Conservation (phyloP, 2,113 vertebrate species). For the Montifringilla adamsi region DNA sequence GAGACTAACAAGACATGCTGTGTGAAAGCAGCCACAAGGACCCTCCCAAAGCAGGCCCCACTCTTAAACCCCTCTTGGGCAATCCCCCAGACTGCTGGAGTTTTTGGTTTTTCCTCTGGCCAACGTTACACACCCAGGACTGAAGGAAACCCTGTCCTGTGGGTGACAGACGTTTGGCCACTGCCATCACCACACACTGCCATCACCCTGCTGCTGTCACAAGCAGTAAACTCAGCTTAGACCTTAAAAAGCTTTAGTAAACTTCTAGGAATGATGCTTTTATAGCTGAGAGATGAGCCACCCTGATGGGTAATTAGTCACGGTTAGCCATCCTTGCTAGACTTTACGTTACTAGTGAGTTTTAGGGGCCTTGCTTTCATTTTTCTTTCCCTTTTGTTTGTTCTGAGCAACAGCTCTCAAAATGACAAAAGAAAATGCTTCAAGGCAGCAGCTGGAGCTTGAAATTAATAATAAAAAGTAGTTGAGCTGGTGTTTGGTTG, state of each 20-base stretch:
- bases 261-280: constrained; percentile 36
- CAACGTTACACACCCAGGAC: fast-evolving
- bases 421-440: constrained; percentile 58
- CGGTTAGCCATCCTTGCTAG: constrained; percentile 15
- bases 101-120: neutral
- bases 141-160: neutral
- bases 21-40: neutral
- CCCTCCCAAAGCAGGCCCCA: neutral
- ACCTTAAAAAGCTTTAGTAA: constrained; percentile 9
- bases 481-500: constrained; percentile 3
- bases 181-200: neutral
- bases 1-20: neutral
- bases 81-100: fast-evolving
- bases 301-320: constrained; percentile 55
- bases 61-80: neutral
- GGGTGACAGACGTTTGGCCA: neutral
- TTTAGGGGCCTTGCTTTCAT: constrained; percentile 43
- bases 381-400: constrained; percentile 60
- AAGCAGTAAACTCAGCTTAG: neutral
- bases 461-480: constrained; percentile 69
- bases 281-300: constrained; percentile 30
- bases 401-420: constrained; percentile 23
- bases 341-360: constrained; percentile 32
- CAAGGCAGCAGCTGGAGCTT: constrained; percentile 63
- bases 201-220: neutral